A percentile compares a stretch with the other conserved stretches of the same genome.
These are phyloP conservation scores for Epinotia ramella DNA, from an alignment of 2,888 invertebrate species.

Conservation along the genomic window DNA sequence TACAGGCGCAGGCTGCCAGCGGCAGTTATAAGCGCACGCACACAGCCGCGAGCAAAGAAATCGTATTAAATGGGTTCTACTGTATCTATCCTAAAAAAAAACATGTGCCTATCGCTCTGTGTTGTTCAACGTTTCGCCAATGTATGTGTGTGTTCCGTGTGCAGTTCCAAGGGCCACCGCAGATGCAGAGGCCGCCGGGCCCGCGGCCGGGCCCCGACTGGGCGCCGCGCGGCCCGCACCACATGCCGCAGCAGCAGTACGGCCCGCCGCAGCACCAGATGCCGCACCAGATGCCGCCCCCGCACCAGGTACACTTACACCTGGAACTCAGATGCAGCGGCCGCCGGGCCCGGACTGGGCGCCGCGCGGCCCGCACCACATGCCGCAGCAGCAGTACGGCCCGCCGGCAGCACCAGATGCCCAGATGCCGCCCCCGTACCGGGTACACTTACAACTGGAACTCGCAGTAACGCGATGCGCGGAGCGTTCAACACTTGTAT, in stretches of 20 bases:
- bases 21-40: too few species aligned
- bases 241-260: constrained; percentile 71
- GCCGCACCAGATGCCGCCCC: constrained; percentile 79
- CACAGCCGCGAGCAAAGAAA: too few species aligned
- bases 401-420: constrained; percentile 81
- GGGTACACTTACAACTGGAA: constrained; percentile 52
- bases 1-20: too few species aligned
- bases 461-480: too few species aligned
- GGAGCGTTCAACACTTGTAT: too few species aligned
- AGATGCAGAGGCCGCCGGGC: constrained; percentile 71
- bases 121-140: too few species aligned
- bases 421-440: constrained; percentile 79
- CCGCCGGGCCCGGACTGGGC: constrained; percentile 74
- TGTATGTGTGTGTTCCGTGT: not conserved
- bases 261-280: constrained; percentile 77
- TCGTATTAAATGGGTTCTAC: too few species aligned
- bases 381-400: constrained; percentile 68
- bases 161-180: constrained; percentile 77
- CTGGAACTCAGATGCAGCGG: constrained; percentile 65
- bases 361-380: constrained; percentile 73
- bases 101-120: too few species aligned
- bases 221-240: constrained; percentile 75
- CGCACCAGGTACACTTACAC: constrained; percentile 63
- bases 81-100: too few species aligned
- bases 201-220: constrained; percentile 71